Evolutionary conservation across 2,888 invertebrate genomes (phyloP).

Genomic region (Glyphotaelius pellucidus): DNA sequence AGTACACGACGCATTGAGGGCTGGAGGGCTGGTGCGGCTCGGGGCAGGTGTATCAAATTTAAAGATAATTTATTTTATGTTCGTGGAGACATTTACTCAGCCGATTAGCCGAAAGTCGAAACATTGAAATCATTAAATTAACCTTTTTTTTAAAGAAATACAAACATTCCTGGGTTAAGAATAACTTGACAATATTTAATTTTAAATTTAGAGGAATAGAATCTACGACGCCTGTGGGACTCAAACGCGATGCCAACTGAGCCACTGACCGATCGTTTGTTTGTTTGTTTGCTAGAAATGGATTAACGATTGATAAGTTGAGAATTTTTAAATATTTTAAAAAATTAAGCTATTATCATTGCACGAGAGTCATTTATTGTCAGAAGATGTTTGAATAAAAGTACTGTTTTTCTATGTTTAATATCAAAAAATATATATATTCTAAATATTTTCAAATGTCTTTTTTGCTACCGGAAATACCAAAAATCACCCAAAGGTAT

Average conservation of each 20-base stretch:
- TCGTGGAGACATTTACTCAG: not conserved
- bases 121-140: not conserved
- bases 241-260: too few relatives aligned
- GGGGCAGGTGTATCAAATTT: conserved; percentile 6
- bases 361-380: not conserved
- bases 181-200: too few relatives aligned
- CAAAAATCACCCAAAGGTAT: not conserved
- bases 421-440: too few relatives aligned
- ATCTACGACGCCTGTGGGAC: too few relatives aligned
- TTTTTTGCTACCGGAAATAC: too few relatives aligned
- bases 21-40: not conserved
- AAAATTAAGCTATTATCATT: not conserved
- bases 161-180: too few relatives aligned
- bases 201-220: too few relatives aligned
- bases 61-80: not conserved
- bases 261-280: too few relatives aligned
- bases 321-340: not conserved
- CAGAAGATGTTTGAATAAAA: not conserved
- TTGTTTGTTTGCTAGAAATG: not conserved
- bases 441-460: too few relatives aligned
- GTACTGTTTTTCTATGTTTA: too few relatives aligned
- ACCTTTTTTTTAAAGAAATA: too few relatives aligned
- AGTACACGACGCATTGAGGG: not conserved
- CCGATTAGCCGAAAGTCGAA: not conserved
- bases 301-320: not conserved